phyloP scores from a whole-genome alignment of 1,140 invertebrate species.

The Scaptomyza hsui region DNA sequence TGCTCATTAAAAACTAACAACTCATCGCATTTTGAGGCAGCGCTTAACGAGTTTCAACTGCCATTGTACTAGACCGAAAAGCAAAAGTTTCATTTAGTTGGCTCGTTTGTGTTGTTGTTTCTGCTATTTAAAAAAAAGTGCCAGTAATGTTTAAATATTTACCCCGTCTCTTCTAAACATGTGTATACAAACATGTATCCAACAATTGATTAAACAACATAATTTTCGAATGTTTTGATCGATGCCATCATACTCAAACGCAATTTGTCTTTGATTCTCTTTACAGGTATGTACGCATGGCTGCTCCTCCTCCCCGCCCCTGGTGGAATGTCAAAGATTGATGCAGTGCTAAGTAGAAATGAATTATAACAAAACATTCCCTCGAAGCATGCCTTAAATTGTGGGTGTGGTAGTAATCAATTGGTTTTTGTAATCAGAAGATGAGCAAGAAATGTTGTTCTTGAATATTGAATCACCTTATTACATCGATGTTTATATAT shows the following conservation, averaged over 20 bases:
- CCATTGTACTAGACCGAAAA: slow-evolving; percentile 31
- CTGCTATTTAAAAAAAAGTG: slow-evolving; percentile 26
- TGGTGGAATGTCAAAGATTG: slow-evolving; percentile 41
- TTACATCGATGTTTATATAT: no score
- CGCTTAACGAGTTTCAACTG: slow-evolving; percentile 58
- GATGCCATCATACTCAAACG: slow-evolving; percentile 58
- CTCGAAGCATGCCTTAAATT: background rate
- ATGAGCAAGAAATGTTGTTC: background rate
- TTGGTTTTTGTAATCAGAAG: background rate
- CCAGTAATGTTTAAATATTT: slow-evolving; percentile 65
- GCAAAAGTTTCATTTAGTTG: slow-evolving; percentile 60
- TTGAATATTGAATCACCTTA: background rate
- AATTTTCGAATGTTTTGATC: slow-evolving; percentile 66
- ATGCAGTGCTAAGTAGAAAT: slow-evolving; percentile 65
- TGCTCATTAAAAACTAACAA: slow-evolving; percentile 62
- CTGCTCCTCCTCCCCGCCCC: background rate
- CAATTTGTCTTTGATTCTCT: slow-evolving; percentile 56
- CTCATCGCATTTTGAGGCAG: slow-evolving; percentile 52
- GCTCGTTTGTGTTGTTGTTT: slow-evolving; percentile 34
- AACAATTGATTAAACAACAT: slow-evolving; percentile 70
- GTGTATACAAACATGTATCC: slow-evolving; percentile 18
- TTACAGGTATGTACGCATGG: slow-evolving; percentile 58
- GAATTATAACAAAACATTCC: slow-evolving; percentile 18
- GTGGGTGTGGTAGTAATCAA: slow-evolving; percentile 27
- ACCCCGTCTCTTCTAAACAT: slow-evolving; percentile 16